Conservation (phyloP, 2,113 vertebrate species). For the Percopsis transmontana region DNA sequence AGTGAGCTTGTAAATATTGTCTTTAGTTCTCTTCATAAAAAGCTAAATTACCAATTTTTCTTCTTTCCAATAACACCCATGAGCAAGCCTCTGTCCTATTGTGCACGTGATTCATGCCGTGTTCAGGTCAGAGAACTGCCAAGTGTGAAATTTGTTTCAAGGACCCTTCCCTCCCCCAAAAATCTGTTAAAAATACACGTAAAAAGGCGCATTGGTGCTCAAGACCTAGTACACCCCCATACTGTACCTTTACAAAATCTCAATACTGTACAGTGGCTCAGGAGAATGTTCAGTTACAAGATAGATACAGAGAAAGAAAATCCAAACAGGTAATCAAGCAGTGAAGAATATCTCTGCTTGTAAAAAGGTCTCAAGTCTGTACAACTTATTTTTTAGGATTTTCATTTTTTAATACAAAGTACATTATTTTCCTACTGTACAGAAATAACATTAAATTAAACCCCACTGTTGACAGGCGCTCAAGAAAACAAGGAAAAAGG, state of each 20-base stretch:
- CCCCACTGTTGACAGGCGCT: constrained; percentile 49
- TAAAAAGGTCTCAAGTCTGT: constrained; percentile 64
- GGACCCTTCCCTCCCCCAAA: constrained; percentile 22
- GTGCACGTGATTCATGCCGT: constrained; percentile 31
- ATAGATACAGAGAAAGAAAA: constrained; percentile 68
- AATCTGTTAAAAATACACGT: constrained; percentile 65
- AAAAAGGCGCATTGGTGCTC: constrained; percentile 79
- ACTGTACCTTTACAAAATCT: constrained; percentile 68
- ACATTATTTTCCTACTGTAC: constrained; percentile 71
- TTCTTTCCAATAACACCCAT: constrained; percentile 24
- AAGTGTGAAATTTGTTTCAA: constrained; percentile 34
- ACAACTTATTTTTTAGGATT: constrained; percentile 63
- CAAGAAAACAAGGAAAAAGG: constrained; percentile 29
- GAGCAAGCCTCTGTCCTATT: neutral
- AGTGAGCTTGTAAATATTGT: constrained; percentile 67
- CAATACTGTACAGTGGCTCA: constrained; percentile 74
- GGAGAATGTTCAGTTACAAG: constrained; percentile 53
- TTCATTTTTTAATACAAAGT: constrained; percentile 71
- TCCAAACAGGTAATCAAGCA: constrained; percentile 46
- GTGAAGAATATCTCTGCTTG: constrained; percentile 53
- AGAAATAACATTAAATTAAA: constrained; percentile 74
- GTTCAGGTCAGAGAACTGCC: constrained; percentile 53
- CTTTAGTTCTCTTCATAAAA: constrained; percentile 67
- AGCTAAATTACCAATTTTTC: constrained; percentile 71
- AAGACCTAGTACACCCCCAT: constrained; percentile 66